Base-by-base conservation (phyloP, 2,888 invertebrate genomes). In the Machimus atricapillus region DNA sequence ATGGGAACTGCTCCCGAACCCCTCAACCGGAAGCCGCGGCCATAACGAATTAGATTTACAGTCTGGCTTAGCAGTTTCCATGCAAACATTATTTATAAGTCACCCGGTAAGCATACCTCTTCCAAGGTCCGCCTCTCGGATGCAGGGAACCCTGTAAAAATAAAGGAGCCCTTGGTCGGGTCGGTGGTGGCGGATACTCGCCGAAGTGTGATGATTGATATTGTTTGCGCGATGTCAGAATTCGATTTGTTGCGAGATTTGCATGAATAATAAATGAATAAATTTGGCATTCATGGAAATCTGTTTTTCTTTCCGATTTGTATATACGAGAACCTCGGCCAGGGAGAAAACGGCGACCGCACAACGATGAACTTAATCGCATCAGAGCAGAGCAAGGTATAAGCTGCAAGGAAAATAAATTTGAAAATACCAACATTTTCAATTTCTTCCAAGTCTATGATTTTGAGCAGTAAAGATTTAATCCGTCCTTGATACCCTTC, bases 211-310 rank as follows among this genome's bases (percentile, higher is more conserved):
- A 73, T 85, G 85, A 85, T 85, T 85, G 85, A 73, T 85, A 85
- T 85, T 85, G 85, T 85, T 85, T 85, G 85, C 46, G 74, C 43
- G 73, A 85, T 85, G 85, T 85, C 85, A 74, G 74, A 85, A 85
- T 85, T 85, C 85, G 85, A 85, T 85, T 85, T 85, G 85, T 40
- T 85, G 85, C 43, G 73, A 85, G 85, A 74, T 85, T 85, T 85
- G 74, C 85, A 85, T 85, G 85, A 74, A 85, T 85, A 85, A 85
- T 85, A 85, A 85, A 85, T 23, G 85, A 85, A 74, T 85, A 74
- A 85, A 85, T 85, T 85, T 85, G 73, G 46, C 43, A 85, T 85
- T 85, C 85, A 85, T 85, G 85, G n/a, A 85, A 85, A 85, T 85
- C 85, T 85, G 74, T 34, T 74, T 74, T 40, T 74, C 73, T 27